Evolutionary conservation across 2,888 invertebrate species (phyloP).

Genomic region (Eilema caniola): DNA sequence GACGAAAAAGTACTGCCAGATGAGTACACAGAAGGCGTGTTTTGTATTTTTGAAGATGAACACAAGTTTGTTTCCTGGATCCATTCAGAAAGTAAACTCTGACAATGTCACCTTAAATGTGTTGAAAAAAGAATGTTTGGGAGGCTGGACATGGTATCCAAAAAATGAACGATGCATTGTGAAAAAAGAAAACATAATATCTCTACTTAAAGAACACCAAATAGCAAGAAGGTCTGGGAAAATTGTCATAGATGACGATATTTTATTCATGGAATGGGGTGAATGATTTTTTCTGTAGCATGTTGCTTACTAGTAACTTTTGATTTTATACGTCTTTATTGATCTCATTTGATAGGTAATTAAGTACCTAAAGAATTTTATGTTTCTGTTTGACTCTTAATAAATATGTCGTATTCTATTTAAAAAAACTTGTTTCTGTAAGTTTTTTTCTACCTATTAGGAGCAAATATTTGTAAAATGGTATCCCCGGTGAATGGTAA

Average conservation of each 20-base stretch:
- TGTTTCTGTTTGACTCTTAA: constrained; percentile 4
- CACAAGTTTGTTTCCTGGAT: background rate
- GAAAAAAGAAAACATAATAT: too few relatives aligned
- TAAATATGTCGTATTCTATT: constrained; percentile 6
- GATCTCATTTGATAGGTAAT: constrained; percentile 6
- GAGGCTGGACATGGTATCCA: too few relatives aligned
- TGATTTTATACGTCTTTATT: background rate
- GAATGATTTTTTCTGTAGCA: constrained; percentile 6
- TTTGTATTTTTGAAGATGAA: constrained; percentile 14
- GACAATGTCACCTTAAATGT: too few relatives aligned
- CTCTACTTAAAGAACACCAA: too few relatives aligned
- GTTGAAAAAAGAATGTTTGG: too few relatives aligned
- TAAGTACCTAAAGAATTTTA: constrained; percentile 2
- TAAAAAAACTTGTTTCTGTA: constrained; percentile 2
- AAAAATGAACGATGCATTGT: too few relatives aligned
- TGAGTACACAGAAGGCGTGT: constrained; percentile 18
- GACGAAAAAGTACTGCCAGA: constrained; percentile 17
- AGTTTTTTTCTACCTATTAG: background rate
- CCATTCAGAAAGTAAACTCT: too few relatives aligned
- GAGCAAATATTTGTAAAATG: constrained; percentile 1
- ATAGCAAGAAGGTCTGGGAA: too few relatives aligned
- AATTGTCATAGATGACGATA: too few relatives aligned
- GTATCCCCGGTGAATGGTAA: constrained; percentile 5
- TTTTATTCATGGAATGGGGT: constrained; percentile 8
- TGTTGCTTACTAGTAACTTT: constrained; percentile 2